Percentiles rank a stretch among this genome's conserved stretches.
These are phyloP conservation scores for Sipha flava DNA, from an alignment of 1,140 invertebrate genomes.

Conservation along the genomic window DNA sequence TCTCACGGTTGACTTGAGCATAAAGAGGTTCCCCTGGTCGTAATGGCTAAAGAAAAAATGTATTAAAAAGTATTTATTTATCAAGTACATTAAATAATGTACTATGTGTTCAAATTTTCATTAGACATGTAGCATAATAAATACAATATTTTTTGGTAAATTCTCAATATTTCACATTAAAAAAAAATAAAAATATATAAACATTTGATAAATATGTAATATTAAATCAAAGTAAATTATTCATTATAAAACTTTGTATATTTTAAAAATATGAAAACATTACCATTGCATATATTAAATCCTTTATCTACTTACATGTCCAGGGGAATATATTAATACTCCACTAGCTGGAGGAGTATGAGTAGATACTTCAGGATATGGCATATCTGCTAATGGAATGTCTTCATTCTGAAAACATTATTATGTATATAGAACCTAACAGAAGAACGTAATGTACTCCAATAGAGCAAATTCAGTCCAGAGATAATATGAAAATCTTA, in stretches of 20 bases:
- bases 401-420: conserved; percentile 54
- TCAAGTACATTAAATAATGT: too few species aligned
- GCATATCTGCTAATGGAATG: conserved; percentile 63
- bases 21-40: conserved; percentile 63
- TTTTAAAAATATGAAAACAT: too few species aligned
- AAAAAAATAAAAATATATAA: too few species aligned
- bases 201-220: too few species aligned
- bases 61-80: neutral
- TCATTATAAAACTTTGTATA: too few species aligned
- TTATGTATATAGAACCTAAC: neutral
- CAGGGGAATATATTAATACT: conserved; percentile 37
- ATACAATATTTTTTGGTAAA: too few species aligned
- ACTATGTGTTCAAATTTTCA: too few species aligned
- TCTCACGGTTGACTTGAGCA: conserved; percentile 71
- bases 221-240: too few species aligned
- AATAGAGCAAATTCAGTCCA: too few species aligned
- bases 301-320: conserved; percentile 35
- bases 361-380: conserved; percentile 53
- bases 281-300: neutral
- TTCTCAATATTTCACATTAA: neutral
- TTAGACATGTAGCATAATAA: too few species aligned
- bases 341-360: conserved; percentile 40
- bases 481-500: too few species aligned
- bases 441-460: neutral
- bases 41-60: conserved; percentile 44